phyloP scores from a whole-genome alignment of 2,113 vertebrate species.

The Sialia sialis region DNA sequence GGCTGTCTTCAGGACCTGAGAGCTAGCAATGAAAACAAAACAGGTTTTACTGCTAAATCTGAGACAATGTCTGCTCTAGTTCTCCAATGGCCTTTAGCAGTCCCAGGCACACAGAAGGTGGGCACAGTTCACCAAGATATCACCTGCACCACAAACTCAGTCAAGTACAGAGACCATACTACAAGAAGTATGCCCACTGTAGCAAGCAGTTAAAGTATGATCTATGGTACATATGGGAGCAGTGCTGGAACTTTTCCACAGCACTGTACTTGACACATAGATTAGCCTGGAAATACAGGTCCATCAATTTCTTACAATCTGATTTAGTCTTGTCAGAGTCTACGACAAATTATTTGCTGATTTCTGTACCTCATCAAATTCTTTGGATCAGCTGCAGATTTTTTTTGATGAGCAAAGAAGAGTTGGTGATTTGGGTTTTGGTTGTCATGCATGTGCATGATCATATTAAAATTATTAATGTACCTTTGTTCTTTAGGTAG shows the following conservation, averaged over 20 bases:
- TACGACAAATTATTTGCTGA: neutral
- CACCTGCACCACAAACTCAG: neutral
- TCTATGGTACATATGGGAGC: neutral
- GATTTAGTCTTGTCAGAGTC: neutral
- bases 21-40: slow-evolving; percentile 35
- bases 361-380: neutral
- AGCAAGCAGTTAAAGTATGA: neutral
- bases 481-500: neutral
- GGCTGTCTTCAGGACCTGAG: slow-evolving; percentile 4
- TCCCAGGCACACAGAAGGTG: neutral
- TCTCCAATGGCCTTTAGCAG: neutral
- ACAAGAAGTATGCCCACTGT: neutral
- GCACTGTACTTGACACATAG: neutral
- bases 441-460: neutral
- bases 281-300: neutral
- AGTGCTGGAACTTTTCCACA: neutral
- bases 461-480: neutral
- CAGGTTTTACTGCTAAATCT: slow-evolving; percentile 21
- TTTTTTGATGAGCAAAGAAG: neutral
- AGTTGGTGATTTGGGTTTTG: neutral
- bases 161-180: neutral
- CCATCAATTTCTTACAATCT: neutral
- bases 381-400: neutral
- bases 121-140: neutral
- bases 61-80: neutral